Conservation (phyloP, 2,113 vertebrate genomes). For the Clarias batrachus region DNA sequence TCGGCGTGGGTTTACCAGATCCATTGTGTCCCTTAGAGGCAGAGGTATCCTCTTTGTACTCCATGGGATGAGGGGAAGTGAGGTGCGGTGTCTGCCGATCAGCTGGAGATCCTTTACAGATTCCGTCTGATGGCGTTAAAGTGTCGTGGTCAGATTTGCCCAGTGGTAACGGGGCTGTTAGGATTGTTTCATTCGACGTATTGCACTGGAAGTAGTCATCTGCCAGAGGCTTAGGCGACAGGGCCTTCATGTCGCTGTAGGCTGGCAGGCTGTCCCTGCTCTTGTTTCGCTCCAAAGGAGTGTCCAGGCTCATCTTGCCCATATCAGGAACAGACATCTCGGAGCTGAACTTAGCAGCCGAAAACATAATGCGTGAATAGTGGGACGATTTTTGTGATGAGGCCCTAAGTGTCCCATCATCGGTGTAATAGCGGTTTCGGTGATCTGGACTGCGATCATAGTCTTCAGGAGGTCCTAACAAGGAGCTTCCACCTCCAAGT, state of each 20-base stretch:
- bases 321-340: constrained; percentile 87
- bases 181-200: constrained; percentile 95
- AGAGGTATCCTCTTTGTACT: constrained; percentile 87
- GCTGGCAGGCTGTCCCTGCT: constrained; percentile 84
- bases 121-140: constrained; percentile 85
- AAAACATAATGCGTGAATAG: constrained; percentile 82
- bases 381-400: constrained; percentile 76
- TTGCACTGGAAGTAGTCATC: constrained; percentile 99
- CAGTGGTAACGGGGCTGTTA: constrained; percentile 90
- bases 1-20: constrained; percentile 74
- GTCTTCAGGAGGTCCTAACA: constrained; percentile 86
- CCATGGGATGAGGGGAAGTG: constrained; percentile 79
- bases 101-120: constrained; percentile 85
- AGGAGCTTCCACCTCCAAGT: constrained; percentile 73
- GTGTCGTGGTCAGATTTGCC: constrained; percentile 90
- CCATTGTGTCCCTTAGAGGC: constrained; percentile 76
- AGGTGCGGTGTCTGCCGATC: constrained; percentile 88
- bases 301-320: constrained; percentile 80
- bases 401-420: constrained; percentile 90
- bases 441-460: constrained; percentile 86
- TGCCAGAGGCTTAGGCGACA: constrained; percentile 83
- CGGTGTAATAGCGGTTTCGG: constrained; percentile 85
- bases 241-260: constrained; percentile 85
- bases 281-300: constrained; percentile 86
- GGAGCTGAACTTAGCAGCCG: constrained; percentile 78